phyloP scores from a whole-genome alignment of 2,797 vertebrate genomes.

The Otolemur crassicaudatus region DNA sequence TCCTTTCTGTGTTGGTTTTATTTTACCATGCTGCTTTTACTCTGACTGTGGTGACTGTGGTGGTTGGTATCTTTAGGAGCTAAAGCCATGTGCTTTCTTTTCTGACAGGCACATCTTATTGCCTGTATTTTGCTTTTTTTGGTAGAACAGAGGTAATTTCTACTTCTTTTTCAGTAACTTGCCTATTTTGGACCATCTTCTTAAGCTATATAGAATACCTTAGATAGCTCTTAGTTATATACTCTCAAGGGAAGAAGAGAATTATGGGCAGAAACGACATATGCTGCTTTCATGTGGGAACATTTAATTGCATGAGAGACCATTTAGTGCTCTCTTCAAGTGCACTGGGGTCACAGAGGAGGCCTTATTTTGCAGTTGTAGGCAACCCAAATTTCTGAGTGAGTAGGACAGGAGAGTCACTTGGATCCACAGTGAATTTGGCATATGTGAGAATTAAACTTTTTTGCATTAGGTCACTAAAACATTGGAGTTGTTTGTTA shows the following conservation, averaged over 20 bases:
- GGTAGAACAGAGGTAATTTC: constrained; percentile 15
- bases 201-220: not conserved
- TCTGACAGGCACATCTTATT: not conserved
- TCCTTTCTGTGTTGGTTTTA: not conserved
- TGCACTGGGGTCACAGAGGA: not conserved
- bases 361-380: not conserved
- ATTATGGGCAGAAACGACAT: not conserved
- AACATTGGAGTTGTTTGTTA: not conserved
- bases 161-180: constrained; percentile 1
- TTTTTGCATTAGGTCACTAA: not conserved
- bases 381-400: not conserved
- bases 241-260: constrained; percentile 23
- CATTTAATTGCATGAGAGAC: not conserved
- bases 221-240: not conserved
- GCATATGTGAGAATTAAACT: not conserved
- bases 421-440: not conserved
- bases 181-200: not conserved
- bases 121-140: constrained; percentile 26
- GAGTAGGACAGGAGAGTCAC: not conserved
- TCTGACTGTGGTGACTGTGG: not conserved
- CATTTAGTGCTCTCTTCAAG: not conserved
- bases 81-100: not conserved
- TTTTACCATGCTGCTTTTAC: not conserved
- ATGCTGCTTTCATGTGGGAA: not conserved
- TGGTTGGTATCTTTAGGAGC: not conserved